Evolutionary conservation across 2,113 vertebrate species (phyloP).

Genomic region (Ardeotis arabs): DNA sequence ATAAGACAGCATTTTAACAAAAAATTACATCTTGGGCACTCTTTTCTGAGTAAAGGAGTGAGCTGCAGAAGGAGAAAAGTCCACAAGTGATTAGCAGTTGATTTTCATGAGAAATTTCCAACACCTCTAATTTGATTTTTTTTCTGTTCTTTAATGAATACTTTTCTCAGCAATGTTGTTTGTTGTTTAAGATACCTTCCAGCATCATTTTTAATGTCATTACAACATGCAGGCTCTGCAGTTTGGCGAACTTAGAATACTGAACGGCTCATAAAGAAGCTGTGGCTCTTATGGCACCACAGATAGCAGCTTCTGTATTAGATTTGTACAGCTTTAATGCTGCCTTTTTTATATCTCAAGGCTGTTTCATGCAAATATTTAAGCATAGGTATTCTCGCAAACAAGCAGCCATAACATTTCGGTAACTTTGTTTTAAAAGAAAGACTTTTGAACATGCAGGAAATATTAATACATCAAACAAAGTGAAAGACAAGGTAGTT

Average conservation of each 20-base stretch:
- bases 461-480: conserved; percentile 74
- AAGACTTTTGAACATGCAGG: conserved; percentile 69
- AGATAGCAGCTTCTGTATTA: conserved; percentile 73
- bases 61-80: conserved; percentile 58
- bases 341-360: conserved; percentile 43
- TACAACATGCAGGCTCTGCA: conserved; percentile 66
- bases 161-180: conserved; percentile 65
- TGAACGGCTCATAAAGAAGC: conserved; percentile 52
- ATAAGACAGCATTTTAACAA: conserved; percentile 70
- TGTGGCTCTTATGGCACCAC: conserved; percentile 55
- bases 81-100: conserved; percentile 73
- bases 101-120: conserved; percentile 72
- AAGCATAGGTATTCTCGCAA: conserved; percentile 64
- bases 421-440: conserved; percentile 61
- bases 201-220: conserved; percentile 66
- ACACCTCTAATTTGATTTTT: conserved; percentile 74
- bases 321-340: conserved; percentile 56
- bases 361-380: conserved; percentile 68
- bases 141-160: conserved; percentile 72
- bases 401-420: conserved; percentile 42
- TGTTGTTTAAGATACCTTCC: conserved; percentile 73
- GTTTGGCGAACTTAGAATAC: conserved; percentile 64
- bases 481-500: conserved; percentile 79
- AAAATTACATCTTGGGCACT: conserved; percentile 72
- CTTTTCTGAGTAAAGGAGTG: conserved; percentile 67